Evolutionary conservation across 2,113 vertebrate species (phyloP).

Genomic region (Sinocyclocheilus anophthalmus): DNA sequence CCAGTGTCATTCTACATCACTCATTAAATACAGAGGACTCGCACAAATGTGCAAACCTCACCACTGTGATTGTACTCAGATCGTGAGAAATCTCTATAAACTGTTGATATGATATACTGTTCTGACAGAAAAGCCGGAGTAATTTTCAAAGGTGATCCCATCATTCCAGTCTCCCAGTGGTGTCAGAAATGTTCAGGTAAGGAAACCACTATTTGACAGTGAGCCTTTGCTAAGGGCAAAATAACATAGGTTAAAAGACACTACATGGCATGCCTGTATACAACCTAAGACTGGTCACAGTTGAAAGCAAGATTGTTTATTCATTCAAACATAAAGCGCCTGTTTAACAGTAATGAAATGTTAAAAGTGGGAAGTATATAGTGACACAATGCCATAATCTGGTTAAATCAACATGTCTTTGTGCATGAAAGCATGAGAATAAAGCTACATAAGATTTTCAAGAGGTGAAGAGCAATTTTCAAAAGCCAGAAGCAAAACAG

Average conservation of each 20-base stretch:
- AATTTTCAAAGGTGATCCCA: background rate
- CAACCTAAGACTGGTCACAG: background rate
- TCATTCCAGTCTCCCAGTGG: background rate
- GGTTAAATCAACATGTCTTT: background rate
- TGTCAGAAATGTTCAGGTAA: background rate
- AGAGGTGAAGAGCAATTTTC: background rate
- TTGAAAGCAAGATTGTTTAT: background rate
- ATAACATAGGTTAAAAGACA: too few species aligned
- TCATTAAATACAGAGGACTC: background rate
- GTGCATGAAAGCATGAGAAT: background rate
- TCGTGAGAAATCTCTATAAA: background rate
- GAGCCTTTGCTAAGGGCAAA: too few species aligned
- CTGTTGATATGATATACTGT: too few species aligned
- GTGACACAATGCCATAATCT: background rate
- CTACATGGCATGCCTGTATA: background rate
- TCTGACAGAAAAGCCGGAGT: background rate
- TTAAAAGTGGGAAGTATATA: background rate
- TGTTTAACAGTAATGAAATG: background rate
- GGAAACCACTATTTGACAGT: too few species aligned
- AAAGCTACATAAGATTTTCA: too few species aligned
- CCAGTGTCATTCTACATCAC: background rate
- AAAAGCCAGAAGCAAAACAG: background rate
- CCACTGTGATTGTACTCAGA: background rate
- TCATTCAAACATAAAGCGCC: background rate
- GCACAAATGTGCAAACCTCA: background rate